phyloP scores from a whole-genome alignment of 2,888 invertebrate species.

The Patella depressa region DNA sequence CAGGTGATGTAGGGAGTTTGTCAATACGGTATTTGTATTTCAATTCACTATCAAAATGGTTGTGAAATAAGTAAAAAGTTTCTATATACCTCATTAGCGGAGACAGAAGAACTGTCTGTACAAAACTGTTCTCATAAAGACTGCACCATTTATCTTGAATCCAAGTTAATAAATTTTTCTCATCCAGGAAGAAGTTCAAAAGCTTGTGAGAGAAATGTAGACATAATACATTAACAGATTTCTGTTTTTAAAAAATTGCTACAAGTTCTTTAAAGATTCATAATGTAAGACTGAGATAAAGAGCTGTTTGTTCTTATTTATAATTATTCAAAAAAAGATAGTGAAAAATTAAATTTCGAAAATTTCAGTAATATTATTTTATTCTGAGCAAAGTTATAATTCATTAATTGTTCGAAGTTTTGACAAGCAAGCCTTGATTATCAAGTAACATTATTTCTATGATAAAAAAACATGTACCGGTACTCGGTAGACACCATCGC shows the following conservation, averaged over 20 bases:
- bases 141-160: slow-evolving; percentile 69
- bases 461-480: background rate
- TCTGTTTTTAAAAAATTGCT: too few species aligned
- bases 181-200: slow-evolving; percentile 65
- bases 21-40: too few species aligned
- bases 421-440: too few species aligned
- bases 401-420: too few species aligned
- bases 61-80: background rate
- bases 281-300: background rate
- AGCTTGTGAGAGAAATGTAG: slow-evolving; percentile 54
- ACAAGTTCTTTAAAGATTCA: background rate
- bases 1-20: too few species aligned
- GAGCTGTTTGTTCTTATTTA: too few species aligned
- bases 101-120: slow-evolving; percentile 62
- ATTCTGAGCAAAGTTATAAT: too few species aligned
- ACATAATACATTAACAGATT: too few species aligned
- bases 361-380: too few species aligned
- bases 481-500: too few species aligned
- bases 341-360: background rate
- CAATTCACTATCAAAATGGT: too few species aligned
- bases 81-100: slow-evolving; percentile 59
- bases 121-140: slow-evolving; percentile 65
- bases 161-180: slow-evolving; percentile 66
- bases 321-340: too few species aligned
- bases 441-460: background rate